Evolutionary conservation across 2,797 vertebrate genomes (phyloP).

Genomic region (Emydoidea blandingii): DNA sequence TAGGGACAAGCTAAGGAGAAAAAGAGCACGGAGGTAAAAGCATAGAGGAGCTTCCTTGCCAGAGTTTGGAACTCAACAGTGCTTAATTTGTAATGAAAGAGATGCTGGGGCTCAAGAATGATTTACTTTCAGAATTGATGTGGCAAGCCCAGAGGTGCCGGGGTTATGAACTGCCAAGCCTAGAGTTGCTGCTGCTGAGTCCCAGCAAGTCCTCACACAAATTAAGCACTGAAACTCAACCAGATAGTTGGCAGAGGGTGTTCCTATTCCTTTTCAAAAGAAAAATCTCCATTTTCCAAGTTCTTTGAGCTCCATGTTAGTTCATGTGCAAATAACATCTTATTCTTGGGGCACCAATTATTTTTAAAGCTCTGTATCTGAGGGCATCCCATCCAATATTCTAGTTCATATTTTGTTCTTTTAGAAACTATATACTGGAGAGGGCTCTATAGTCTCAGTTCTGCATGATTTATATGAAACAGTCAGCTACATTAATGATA

Average conservation of each 20-base stretch:
- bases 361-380: conserved; percentile 26
- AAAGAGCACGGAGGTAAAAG: background rate
- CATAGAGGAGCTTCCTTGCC: conserved; percentile 28
- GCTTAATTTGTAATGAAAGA: too few relatives aligned
- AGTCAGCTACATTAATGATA: background rate
- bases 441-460: background rate
- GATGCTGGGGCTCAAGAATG: too few relatives aligned
- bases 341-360: background rate
- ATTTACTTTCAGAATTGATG: too few relatives aligned
- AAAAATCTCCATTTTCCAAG: conserved; percentile 11
- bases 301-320: conserved; percentile 6
- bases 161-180: too few relatives aligned
- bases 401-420: background rate
- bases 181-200: too few relatives aligned
- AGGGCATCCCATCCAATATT: background rate
- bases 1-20: background rate
- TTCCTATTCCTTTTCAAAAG: conserved; percentile 19
- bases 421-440: background rate
- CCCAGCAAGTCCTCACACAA: too few relatives aligned
- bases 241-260: background rate
- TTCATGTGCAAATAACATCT: background rate
- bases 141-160: too few relatives aligned
- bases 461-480: background rate
- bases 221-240: conserved; percentile 24
- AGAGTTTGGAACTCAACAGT: conserved; percentile 14